A percentile compares a stretch with the other conserved stretches of the same genome.
phyloP scores from a whole-genome alignment of 2,113 vertebrate genomes.

The Triplophysa rosa region DNA sequence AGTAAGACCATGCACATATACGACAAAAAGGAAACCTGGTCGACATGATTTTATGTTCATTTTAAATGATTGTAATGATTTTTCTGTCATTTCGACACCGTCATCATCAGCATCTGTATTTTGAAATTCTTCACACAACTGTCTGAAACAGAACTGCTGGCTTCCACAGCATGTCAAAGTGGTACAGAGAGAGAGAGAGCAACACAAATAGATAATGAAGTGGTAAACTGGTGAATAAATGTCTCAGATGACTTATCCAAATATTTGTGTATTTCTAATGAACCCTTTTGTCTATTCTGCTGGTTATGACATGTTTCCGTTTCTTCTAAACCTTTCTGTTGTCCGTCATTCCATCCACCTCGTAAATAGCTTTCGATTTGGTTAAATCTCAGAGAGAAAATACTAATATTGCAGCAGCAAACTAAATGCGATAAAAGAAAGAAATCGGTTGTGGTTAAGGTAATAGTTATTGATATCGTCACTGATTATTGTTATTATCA shows the following conservation, averaged over 20 bases:
- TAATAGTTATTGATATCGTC: slow-evolving; percentile 45
- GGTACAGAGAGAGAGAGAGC: too few relatives aligned
- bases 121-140: too few relatives aligned
- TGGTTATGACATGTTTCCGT: background rate
- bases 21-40: background rate
- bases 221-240: too few relatives aligned
- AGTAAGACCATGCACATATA: background rate
- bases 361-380: slow-evolving; percentile 18
- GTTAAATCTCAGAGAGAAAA: slow-evolving; percentile 24
- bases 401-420: slow-evolving; percentile 45
- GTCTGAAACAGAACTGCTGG: too few relatives aligned
- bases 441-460: slow-evolving; percentile 19
- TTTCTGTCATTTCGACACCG: background rate
- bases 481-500: slow-evolving; percentile 40
- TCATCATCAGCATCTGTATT: too few relatives aligned
- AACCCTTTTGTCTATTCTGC: background rate
- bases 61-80: background rate
- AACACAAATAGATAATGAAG: too few relatives aligned
- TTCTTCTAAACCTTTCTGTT: background rate
- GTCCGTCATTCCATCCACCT: background rate
- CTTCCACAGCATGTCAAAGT: too few relatives aligned
- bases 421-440: slow-evolving; percentile 31
- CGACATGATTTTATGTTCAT: background rate
- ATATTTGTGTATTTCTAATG: background rate
- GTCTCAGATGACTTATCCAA: background rate